Base-by-base conservation (phyloP, 1,140 invertebrate species). In the Lycorma delicatula region DNA sequence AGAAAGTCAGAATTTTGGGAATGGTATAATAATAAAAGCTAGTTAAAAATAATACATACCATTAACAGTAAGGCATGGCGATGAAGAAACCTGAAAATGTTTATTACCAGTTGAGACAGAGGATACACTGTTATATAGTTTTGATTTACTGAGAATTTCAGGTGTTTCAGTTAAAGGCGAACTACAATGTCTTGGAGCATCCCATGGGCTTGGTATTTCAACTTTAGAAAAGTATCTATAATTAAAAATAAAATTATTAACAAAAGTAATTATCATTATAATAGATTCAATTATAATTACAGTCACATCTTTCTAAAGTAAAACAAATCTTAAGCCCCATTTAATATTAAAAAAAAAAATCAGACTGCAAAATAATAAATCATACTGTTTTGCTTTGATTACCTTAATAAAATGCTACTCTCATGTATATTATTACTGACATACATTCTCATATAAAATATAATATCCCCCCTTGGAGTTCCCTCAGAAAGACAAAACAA, bases 331-430 rank as follows among this genome's bases (percentile, higher is more conserved):
- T 9, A 9, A 34, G 31, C 9, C n/a, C 9, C 9, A 9, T 34
- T 9, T 34, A 9, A 9, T 34, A 9, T 9, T 34, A 34, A 34
- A 34, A 34, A 34, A 34, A 34, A 34, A 9, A 34, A 34, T 34
- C 9, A 34, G 9, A n/a, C 9, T 9, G 31, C 31, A 34, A 34
- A n/a, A 34, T 9, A 34, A 34, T n/a, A 34, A 34, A 34, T n/a
- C 9, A 34, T 34, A 34, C 31, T 34, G 31, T 57, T 12, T 46
- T 12, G 38, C 46, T 47, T 29, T 34, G 31, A 48, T 46, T 26
- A 51, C 22, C 7, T 47, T 50, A 36, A 13, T 22, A 44, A 29
- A 13, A 34, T n/a, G n/a, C n/a, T n/a, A n/a, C n/a, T n/a, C n/a
- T n/a, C n/a, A n/a, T n/a, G n/a, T n/a, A n/a, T n/a, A n/a, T n/a